Evolutionary conservation across 2,113 vertebrate species (phyloP).

Genomic region (Redunca redunca): DNA sequence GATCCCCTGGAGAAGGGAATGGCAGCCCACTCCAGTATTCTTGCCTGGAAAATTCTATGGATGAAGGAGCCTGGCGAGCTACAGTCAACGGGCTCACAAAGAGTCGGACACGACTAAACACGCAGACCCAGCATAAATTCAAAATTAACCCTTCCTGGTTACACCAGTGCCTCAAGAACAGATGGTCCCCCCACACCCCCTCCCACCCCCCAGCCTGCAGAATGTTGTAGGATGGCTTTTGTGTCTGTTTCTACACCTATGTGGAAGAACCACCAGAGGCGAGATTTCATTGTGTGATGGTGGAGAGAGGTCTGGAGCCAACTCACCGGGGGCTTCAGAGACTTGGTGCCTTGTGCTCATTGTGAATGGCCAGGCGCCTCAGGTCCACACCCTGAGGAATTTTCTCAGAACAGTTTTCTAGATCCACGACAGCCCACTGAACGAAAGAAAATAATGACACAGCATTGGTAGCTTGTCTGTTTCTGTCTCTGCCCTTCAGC

Average conservation of each 20-base stretch:
- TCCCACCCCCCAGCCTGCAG: neutral
- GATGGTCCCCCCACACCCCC: neutral
- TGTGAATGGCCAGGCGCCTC: neutral
- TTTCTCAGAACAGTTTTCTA: neutral
- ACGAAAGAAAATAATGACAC: neutral
- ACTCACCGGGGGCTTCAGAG: neutral
- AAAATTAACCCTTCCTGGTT: neutral
- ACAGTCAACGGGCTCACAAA: neutral
- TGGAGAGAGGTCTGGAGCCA: no score
- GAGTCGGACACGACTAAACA: neutral
- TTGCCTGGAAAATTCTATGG: neutral
- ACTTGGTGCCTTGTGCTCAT: neutral
- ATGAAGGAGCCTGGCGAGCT: neutral
- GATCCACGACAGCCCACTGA: fast-evolving
- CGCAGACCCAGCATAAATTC: neutral
- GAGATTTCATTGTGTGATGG: neutral
- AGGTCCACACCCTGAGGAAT: neutral
- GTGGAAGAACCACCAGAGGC: neutral
- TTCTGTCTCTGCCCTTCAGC: neutral
- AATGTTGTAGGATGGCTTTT: neutral
- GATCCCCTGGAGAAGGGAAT: neutral
- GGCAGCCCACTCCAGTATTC: neutral
- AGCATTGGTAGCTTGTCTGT: fast-evolving
- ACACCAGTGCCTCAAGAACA: neutral
- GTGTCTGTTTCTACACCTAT: neutral